Percentiles rank a stretch among this genome's conserved stretches.
Conservation (phyloP, 2,113 vertebrate species). For the Piliocolobus tephrosceles region DNA sequence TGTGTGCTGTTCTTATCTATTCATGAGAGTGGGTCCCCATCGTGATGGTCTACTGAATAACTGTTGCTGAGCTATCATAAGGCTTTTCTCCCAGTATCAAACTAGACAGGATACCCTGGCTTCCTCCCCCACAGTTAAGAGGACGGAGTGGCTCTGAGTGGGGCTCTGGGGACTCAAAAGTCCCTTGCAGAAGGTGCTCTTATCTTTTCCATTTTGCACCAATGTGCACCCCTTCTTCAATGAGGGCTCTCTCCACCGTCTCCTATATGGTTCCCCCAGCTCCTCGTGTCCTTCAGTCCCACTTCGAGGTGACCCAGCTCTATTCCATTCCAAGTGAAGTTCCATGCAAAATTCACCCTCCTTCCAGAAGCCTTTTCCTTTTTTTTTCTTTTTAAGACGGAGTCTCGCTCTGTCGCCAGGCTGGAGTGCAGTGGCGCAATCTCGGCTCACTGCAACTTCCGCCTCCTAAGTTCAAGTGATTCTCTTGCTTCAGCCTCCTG, state of each 20-base stretch:
- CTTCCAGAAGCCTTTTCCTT: not conserved
- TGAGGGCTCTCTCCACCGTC: not conserved
- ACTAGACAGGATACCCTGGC: not conserved
- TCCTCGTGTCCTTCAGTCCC: not conserved
- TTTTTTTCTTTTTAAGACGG: too few relatives aligned
- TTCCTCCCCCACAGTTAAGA: not conserved
- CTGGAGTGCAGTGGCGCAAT: too few relatives aligned
- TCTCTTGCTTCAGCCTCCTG: too few relatives aligned
- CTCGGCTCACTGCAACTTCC: too few relatives aligned
- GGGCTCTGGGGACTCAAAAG: not conserved
- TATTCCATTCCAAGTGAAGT: not conserved
- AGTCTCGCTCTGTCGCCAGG: too few relatives aligned
- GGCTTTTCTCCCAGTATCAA: not conserved
- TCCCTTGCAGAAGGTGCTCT: not conserved
- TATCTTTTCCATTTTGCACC: not conserved
- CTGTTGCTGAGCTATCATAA: not conserved
- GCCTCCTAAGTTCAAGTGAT: too few relatives aligned
- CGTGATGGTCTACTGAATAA: not conserved
- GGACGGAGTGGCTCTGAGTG: not conserved
- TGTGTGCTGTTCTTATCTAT: not conserved
- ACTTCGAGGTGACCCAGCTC: not conserved
- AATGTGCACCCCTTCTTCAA: not conserved
- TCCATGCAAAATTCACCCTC: not conserved
- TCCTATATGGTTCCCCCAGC: rapidly evolving
- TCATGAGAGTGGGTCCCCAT: not conserved